Evolutionary conservation across 1,140 invertebrate genomes (phyloP).

Genomic region (Halyomorpha halys): DNA sequence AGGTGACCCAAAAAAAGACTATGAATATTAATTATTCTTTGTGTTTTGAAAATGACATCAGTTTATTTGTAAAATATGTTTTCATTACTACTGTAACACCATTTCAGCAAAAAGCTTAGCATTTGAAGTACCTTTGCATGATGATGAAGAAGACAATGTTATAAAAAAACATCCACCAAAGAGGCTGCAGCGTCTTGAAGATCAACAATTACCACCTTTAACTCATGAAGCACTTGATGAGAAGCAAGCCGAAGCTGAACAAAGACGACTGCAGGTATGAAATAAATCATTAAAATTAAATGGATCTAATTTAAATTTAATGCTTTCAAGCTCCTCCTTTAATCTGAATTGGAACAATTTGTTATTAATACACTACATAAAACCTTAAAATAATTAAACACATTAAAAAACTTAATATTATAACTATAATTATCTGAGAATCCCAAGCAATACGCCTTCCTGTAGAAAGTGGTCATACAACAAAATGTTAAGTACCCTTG

Average conservation of each 20-base stretch:
- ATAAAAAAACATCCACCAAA: slow-evolving; percentile 46
- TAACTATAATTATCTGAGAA: too few relatives aligned
- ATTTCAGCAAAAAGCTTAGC: slow-evolving; percentile 44
- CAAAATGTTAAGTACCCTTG: too few relatives aligned
- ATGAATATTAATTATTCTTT: too few relatives aligned
- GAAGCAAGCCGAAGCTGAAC: slow-evolving; percentile 56
- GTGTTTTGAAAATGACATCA: too few relatives aligned
- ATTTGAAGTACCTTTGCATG: slow-evolving; percentile 52
- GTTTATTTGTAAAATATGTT: too few relatives aligned
- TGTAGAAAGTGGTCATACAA: too few relatives aligned
- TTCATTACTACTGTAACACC: too few relatives aligned
- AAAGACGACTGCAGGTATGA: slow-evolving; percentile 38
- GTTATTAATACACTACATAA: too few relatives aligned
- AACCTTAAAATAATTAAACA: too few relatives aligned
- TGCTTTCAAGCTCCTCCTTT: background rate
- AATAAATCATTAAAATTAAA: background rate
- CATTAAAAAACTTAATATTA: too few relatives aligned
- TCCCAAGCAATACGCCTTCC: too few relatives aligned
- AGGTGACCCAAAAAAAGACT: too few relatives aligned
- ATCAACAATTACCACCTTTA: slow-evolving; percentile 41
- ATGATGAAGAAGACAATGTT: slow-evolving; percentile 34
- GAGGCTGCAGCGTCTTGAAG: slow-evolving; percentile 48
- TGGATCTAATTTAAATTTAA: background rate
- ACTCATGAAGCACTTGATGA: slow-evolving; percentile 51
- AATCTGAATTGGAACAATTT: background rate